Evolutionary conservation across 2,888 invertebrate genomes (phyloP).

Genomic region (Oasisia sp.): DNA sequence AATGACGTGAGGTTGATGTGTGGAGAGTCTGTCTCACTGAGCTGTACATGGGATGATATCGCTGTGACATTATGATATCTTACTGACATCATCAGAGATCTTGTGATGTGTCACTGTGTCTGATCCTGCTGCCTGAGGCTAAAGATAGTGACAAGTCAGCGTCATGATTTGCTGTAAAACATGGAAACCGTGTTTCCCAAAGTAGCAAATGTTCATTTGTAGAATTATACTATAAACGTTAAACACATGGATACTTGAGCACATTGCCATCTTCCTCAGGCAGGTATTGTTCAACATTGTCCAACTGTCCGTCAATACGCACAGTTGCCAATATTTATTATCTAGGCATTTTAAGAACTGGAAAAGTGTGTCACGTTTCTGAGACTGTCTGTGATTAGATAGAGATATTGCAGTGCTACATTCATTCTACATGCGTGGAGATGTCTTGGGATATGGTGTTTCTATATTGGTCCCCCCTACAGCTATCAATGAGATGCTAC

Average conservation of each 20-base stretch:
- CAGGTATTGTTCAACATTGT: not conserved
- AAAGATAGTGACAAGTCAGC: not conserved
- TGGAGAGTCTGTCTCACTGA: not conserved
- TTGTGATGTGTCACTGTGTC: not conserved
- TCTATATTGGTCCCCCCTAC: not conserved
- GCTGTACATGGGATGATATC: not conserved
- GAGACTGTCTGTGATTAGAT: not conserved
- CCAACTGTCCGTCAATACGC: not conserved
- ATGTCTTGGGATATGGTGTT: not conserved
- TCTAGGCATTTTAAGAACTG: not conserved
- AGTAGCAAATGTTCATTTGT: too few species aligned
- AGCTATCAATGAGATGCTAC: not conserved
- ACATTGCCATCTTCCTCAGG: not conserved
- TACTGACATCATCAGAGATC: not conserved
- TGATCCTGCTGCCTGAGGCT: not conserved
- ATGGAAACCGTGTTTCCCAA: not conserved
- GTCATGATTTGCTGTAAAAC: not conserved
- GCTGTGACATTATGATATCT: not conserved
- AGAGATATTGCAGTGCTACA: not conserved
- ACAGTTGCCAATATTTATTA: not conserved
- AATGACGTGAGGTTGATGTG: too few species aligned
- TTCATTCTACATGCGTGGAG: not conserved
- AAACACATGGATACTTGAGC: not conserved
- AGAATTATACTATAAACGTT: not conserved
- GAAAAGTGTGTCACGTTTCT: not conserved